Conservation (phyloP, 2,888 invertebrate genomes). For the Parascotia fuliginaria region DNA sequence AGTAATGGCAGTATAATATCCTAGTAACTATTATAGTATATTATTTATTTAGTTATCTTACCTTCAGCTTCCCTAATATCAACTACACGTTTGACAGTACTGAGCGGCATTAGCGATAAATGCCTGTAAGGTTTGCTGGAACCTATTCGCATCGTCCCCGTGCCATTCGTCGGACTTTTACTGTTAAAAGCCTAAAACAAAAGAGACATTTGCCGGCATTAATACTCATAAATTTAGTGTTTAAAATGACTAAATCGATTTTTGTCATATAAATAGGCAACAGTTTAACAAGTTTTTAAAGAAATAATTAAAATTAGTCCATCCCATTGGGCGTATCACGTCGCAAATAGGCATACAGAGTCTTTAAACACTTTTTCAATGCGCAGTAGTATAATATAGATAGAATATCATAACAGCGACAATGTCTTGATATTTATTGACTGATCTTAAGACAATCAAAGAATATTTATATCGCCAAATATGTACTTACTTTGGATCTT, state of each 20-base stretch:
- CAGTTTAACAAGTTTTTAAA: too few relatives aligned
- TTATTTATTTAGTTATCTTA: conserved; percentile 44
- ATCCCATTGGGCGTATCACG: too few relatives aligned
- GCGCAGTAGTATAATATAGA: too few relatives aligned
- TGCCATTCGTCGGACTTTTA: conserved; percentile 86
- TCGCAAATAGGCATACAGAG: too few relatives aligned
- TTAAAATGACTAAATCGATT: neutral
- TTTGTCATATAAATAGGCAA: neutral
- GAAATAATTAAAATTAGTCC: too few relatives aligned
- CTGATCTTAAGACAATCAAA: too few relatives aligned
- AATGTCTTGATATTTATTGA: too few relatives aligned
- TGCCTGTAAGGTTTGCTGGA: conserved; percentile 96
- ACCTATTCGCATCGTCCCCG: conserved; percentile 85
- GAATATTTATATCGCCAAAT: neutral
- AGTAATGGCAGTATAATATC: too few relatives aligned
- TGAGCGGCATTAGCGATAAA: conserved; percentile 94
- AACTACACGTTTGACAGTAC: conserved; percentile 95
- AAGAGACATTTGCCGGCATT: neutral
- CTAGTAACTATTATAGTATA: too few relatives aligned
- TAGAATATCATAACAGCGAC: too few relatives aligned
- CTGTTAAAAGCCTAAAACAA: conserved; percentile 78
- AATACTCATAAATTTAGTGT: too few relatives aligned
- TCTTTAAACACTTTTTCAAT: too few relatives aligned
- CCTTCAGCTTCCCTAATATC: conserved; percentile 95
- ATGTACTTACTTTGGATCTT: conserved; percentile 88